Evolutionary conservation across 2,888 invertebrate species (phyloP).

Genomic region (Abrostola triplasia): DNA sequence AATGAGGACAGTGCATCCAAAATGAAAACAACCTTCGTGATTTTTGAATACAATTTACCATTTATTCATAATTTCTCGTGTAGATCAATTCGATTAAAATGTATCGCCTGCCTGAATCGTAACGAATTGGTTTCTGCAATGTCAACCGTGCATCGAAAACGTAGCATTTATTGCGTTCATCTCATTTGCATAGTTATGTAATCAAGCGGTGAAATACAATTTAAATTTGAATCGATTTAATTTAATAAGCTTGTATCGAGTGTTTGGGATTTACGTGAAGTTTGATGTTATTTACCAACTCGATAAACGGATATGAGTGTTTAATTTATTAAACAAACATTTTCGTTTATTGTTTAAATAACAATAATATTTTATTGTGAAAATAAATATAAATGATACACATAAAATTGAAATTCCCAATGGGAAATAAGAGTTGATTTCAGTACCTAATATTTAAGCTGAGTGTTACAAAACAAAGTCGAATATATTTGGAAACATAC

Average conservation of each 20-base stretch:
- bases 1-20: neutral
- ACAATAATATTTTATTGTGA: neutral
- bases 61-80: slow-evolving; percentile 22
- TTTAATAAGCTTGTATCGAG: slow-evolving; percentile 33
- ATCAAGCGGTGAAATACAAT: slow-evolving; percentile 38
- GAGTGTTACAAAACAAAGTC: no score
- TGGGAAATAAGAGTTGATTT: no score
- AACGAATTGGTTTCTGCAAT: slow-evolving; percentile 35
- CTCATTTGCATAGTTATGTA: slow-evolving; percentile 41
- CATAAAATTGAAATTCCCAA: no score
- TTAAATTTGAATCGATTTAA: slow-evolving; percentile 39
- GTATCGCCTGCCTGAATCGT: slow-evolving; percentile 26
- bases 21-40: neutral
- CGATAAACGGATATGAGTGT: slow-evolving; percentile 1
- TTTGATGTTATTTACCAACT: slow-evolving; percentile 15
- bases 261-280: slow-evolving; percentile 22
- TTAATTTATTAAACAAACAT: neutral
- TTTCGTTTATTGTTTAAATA: neutral
- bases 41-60: neutral
- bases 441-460: no score
- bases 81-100: slow-evolving; percentile 33
- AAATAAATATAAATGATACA: no score
- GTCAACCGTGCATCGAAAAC: slow-evolving; percentile 35
- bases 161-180: slow-evolving; percentile 36
- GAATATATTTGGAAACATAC: no score